These are phyloP conservation scores for Sylvilagus floridanus DNA, from an alignment of 2,797 vertebrate genomes.

Conservation along the genomic window DNA sequence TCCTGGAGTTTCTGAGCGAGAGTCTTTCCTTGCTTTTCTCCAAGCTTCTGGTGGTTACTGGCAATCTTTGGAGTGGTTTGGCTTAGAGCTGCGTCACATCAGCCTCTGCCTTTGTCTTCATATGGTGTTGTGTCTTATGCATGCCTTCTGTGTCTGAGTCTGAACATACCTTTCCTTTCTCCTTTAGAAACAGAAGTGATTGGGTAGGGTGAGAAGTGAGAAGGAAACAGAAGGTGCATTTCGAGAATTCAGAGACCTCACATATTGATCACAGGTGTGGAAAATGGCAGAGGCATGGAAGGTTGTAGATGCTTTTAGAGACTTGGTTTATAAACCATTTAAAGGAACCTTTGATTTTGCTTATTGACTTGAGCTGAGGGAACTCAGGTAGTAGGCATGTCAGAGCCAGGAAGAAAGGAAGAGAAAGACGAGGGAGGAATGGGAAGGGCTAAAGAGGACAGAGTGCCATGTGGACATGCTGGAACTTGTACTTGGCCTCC, in stretches of 20 bases:
- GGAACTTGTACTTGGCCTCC: background rate
- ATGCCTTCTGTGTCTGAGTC: background rate
- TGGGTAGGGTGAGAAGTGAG: background rate
- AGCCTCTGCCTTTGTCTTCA: background rate
- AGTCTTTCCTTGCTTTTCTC: background rate
- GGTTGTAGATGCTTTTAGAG: background rate
- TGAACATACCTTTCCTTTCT: background rate
- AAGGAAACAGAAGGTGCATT: background rate
- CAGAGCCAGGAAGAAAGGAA: background rate
- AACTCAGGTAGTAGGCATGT: background rate
- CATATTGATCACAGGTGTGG: background rate
- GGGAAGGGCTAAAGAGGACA: background rate
- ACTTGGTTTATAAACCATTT: background rate
- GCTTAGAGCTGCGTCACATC: background rate
- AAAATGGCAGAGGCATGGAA: background rate
- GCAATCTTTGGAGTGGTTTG: background rate
- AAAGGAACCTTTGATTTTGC: background rate
- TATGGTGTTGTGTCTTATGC: rapidly evolving
- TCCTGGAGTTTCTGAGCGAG: background rate
- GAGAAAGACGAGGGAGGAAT: background rate
- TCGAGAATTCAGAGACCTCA: background rate
- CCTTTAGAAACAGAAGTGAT: background rate
- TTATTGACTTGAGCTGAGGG: background rate
- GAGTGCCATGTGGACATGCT: background rate
- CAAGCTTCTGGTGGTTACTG: background rate